Conservation (phyloP, 2,888 invertebrate genomes). For the Thelaira solivaga region DNA sequence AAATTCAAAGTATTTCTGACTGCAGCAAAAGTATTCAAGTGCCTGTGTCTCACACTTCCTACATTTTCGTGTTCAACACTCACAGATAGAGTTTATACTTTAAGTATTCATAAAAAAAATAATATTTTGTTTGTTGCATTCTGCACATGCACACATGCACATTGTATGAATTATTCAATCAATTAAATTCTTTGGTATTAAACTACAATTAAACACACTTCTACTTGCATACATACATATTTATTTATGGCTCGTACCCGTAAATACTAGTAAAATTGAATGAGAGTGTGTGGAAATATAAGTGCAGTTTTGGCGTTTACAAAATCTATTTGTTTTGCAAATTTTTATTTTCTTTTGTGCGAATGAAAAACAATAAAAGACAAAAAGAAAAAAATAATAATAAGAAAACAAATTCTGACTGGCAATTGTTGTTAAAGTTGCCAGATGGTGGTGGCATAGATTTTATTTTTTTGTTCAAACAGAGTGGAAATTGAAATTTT, state of each 20-base stretch:
- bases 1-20: too few species aligned
- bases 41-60: constrained; percentile 51
- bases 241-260: too few species aligned
- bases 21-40: background rate
- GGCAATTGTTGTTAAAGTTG: too few species aligned
- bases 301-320: constrained; percentile 39
- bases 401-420: constrained; percentile 2
- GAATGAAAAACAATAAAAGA: constrained; percentile 17
- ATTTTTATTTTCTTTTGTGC: constrained; percentile 4
- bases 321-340: constrained; percentile 33
- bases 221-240: too few species aligned
- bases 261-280: background rate
- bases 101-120: background rate
- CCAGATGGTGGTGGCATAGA: too few species aligned
- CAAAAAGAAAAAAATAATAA: background rate
- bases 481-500: too few species aligned
- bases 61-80: constrained; percentile 64
- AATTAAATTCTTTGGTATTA: constrained; percentile 35
- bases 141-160: background rate
- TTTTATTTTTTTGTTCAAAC: too few species aligned
- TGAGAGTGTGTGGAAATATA: background rate
- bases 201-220: constrained; percentile 30
- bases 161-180: constrained; percentile 35
- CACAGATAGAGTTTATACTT: background rate
- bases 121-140: constrained; percentile 40